Evolutionary conservation across 2,113 vertebrate genomes (phyloP).

Genomic region (Bos taurus): DNA sequence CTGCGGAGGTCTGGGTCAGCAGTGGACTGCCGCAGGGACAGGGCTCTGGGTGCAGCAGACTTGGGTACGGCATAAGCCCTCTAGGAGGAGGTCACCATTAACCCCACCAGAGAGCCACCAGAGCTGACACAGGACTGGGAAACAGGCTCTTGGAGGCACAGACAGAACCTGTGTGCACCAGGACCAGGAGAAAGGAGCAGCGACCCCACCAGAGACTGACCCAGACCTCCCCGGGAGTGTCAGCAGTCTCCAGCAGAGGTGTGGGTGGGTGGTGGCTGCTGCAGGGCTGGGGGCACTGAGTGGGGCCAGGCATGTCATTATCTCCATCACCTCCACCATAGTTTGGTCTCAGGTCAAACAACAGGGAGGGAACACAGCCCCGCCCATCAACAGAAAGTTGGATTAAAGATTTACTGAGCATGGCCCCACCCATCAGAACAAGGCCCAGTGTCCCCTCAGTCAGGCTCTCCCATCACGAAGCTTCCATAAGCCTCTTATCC

Average conservation of each 20-base stretch:
- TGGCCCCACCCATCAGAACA: rapidly evolving
- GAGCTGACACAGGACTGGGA: background rate
- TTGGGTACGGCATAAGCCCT: background rate
- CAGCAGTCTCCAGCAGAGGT: rapidly evolving
- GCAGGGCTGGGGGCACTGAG: background rate
- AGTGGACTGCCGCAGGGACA: rapidly evolving
- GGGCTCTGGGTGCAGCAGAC: background rate
- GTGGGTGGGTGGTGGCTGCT: rapidly evolving
- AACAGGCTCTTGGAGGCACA: background rate
- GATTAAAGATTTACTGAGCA: background rate
- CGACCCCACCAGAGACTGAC: background rate
- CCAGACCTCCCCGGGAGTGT: background rate
- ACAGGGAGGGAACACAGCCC: background rate
- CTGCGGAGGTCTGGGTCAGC: rapidly evolving
- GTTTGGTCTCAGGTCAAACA: background rate
- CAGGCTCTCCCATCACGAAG: background rate
- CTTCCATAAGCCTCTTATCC: background rate
- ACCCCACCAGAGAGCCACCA: background rate
- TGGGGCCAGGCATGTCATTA: rapidly evolving
- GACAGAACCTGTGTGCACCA: background rate
- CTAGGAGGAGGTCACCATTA: background rate
- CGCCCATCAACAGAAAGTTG: rapidly evolving
- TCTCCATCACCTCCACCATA: background rate
- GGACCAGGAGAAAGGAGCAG: background rate
- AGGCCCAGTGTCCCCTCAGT: background rate